Base-by-base conservation (phyloP, 2,888 invertebrate species). In the Corythucha ciliata region DNA sequence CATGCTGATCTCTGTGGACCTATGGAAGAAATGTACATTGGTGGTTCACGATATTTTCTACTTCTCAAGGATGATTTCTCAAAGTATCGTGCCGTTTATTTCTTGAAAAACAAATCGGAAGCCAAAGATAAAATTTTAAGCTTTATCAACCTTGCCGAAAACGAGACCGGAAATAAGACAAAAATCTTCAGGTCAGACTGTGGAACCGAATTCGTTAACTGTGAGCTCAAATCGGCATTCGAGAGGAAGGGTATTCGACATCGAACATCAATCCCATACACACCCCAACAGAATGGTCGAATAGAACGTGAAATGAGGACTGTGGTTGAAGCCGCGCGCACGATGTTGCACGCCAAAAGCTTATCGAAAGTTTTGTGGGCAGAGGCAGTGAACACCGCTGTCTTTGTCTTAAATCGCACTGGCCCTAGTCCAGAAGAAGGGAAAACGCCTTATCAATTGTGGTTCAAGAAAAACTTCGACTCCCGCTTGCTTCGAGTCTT, bases 401-500 rank as follows among this genome's bases (percentile, higher is more conserved):
- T 26, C 3, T 48, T 49, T 21, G 6, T 53, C n/a, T 26, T 25
- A 3, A 53, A 53, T 22, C 24, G 49, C 14, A 16, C 40, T 5
- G 49, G 49, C 2, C 6, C 26, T 4, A 53, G 21, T 32, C 16
- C 49, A 8, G 12, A 40, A 12, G 16, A n/a, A 2, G 44, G 22
- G 2, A 50, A 14, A 14, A 53, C 49, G 7, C 49, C 53, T n/a
- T 37, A 29, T 24, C 49, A 53, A 22, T 32, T 16, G 3, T 53
- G 53, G 53, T 24, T n/a, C n/a, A 25, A 33, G 1, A 44, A 14
- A 2, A 53, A 53, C 25, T 45, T 42, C 6, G 14, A 48, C 27
- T 26, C 42, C 1, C 3, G 12, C 10, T 36, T 41, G 18, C 6
- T 53, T 16, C 2, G 53, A 24, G 20, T 48, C 5, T 52, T 45